phyloP scores from a whole-genome alignment of 2,797 vertebrate genomes.

The Lophius americanus region DNA sequence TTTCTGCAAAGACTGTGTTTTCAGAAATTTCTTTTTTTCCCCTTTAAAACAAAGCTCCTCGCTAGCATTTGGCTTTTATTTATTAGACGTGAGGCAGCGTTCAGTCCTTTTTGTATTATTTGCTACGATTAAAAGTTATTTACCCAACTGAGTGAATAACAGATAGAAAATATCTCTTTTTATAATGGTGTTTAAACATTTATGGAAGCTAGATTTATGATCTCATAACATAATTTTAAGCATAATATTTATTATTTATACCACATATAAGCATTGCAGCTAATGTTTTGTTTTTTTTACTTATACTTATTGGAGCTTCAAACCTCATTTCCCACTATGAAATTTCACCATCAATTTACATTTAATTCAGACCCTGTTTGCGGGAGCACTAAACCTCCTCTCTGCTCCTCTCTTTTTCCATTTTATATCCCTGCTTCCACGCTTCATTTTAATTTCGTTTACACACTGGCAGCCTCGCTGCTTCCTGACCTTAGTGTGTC shows the following conservation, averaged over 20 bases:
- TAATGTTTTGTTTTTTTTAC: neutral
- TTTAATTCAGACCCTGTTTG: constrained; percentile 1
- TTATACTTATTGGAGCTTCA: neutral
- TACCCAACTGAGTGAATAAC: constrained; percentile 1
- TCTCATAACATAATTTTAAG: neutral
- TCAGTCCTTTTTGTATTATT: constrained; percentile 1
- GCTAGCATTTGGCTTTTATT: constrained; percentile 9
- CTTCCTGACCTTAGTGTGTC: constrained; percentile 40
- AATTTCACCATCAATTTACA: constrained; percentile 4
- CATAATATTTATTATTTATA: neutral
- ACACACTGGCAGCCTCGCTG: constrained; percentile 39
- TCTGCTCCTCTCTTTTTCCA: constrained; percentile 8
- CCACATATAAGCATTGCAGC: neutral
- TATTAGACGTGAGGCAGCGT: constrained; percentile 1
- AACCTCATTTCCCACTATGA: neutral
- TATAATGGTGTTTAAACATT: constrained; percentile 9
- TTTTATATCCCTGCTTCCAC: constrained; percentile 6
- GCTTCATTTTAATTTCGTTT: constrained; percentile 50
- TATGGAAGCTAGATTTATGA: constrained; percentile 8
- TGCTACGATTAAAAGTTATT: neutral
- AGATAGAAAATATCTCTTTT: constrained; percentile 1
- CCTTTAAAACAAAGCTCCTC: neutral
- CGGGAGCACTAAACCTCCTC: constrained; percentile 5
- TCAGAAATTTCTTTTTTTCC: constrained; percentile 9
- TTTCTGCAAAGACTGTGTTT: constrained; percentile 1